Conservation (phyloP, 2,888 invertebrate genomes). For the Cyclophora albipunctata region DNA sequence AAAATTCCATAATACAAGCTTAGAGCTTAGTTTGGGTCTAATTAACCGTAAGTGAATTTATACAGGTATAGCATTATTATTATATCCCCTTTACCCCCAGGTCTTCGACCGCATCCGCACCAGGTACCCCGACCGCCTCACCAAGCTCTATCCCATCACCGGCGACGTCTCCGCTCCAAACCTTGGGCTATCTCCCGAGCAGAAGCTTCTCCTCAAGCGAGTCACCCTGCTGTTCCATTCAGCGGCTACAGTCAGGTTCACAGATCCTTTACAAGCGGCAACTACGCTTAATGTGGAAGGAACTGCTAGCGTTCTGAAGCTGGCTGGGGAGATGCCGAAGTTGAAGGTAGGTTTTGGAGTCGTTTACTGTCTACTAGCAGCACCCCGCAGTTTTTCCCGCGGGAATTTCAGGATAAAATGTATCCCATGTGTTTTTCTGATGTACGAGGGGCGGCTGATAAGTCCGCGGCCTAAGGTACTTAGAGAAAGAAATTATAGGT, state of each 20-base stretch:
- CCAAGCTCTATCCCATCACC: slow-evolving; percentile 80
- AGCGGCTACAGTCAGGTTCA: slow-evolving; percentile 96
- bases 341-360: slow-evolving; percentile 71
- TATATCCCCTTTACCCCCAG: slow-evolving; percentile 34
- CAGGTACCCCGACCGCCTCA: slow-evolving; percentile 77
- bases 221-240: slow-evolving; percentile 95
- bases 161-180: slow-evolving; percentile 85
- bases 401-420: too few species aligned
- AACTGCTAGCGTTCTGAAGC: slow-evolving; percentile 86
- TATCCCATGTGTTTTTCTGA: too few species aligned
- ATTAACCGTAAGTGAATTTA: too few species aligned
- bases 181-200: slow-evolving; percentile 80
- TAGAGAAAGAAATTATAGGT: too few species aligned
- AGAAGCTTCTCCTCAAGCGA: slow-evolving; percentile 77
- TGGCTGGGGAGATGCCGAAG: slow-evolving; percentile 87
- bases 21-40: too few species aligned
- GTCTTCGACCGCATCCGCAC: slow-evolving; percentile 82
- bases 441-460: too few species aligned
- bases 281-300: slow-evolving; percentile 93
- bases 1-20: too few species aligned
- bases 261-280: slow-evolving; percentile 91
- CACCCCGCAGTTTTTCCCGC: too few species aligned
- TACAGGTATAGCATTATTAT: too few species aligned
- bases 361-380: too few species aligned
- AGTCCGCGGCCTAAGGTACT: too few species aligned